phyloP scores from a whole-genome alignment of 2,113 vertebrate genomes.

The Alligator sinensis region DNA sequence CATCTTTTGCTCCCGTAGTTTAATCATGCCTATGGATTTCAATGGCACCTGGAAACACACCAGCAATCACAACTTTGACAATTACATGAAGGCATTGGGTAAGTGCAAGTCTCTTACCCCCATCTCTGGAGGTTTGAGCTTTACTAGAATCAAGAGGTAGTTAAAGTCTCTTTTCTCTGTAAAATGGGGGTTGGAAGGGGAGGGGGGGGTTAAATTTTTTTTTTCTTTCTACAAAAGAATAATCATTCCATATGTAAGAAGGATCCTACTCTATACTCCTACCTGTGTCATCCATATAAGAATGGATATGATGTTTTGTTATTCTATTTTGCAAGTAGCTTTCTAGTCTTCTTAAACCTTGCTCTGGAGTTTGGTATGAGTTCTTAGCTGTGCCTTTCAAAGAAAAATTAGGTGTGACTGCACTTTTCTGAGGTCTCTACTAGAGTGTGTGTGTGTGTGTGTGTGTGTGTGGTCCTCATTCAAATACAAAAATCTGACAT shows the following conservation, averaged over 20 bases:
- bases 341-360: not conserved
- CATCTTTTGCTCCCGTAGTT: not conserved
- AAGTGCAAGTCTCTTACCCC: slow-evolving; percentile 27
- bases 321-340: not conserved
- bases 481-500: too few relatives aligned
- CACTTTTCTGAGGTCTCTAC: too few relatives aligned
- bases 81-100: slow-evolving; percentile 90
- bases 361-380: too few relatives aligned
- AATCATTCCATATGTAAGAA: not conserved
- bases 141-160: not conserved
- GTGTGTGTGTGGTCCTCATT: too few relatives aligned
- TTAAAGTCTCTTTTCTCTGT: not conserved
- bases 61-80: slow-evolving; percentile 87
- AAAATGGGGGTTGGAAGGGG: too few relatives aligned
- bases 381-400: too few relatives aligned
- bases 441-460: too few relatives aligned
- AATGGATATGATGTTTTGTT: not conserved
- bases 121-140: not conserved
- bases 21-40: slow-evolving; percentile 82
- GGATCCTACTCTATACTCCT: too few relatives aligned
- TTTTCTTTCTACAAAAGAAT: not conserved
- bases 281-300: not conserved
- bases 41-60: slow-evolving; percentile 89
- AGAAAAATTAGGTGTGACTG: too few relatives aligned
- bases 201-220: too few relatives aligned